Evolutionary conservation across 2,888 invertebrate genomes (phyloP).

Genomic region (Magallana nippona): DNA sequence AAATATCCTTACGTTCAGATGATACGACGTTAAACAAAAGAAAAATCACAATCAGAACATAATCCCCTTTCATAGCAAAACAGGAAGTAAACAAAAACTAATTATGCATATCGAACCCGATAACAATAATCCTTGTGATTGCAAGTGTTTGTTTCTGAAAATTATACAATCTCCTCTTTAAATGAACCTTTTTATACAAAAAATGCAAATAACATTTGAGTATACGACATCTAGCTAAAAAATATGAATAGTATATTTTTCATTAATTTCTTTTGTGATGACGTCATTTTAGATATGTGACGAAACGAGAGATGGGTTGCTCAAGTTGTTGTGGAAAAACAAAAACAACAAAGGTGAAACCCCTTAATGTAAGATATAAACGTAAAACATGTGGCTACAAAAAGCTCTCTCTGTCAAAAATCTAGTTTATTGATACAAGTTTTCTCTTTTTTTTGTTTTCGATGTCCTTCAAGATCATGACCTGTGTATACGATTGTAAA

Average conservation of each 20-base stretch:
- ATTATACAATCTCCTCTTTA: no score
- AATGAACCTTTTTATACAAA: no score
- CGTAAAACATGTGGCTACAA: not conserved
- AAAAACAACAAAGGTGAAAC: conserved; percentile 38
- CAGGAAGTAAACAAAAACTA: conserved; percentile 4
- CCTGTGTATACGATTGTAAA: no score
- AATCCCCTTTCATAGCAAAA: conserved; percentile 34
- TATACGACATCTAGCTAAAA: no score
- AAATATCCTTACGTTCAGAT: conserved; percentile 1
- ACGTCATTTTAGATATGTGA: conserved; percentile 17
- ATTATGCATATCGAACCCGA: not conserved
- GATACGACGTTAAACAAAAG: not conserved
- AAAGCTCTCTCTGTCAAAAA: no score
- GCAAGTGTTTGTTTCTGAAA: no score
- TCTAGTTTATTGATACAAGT: no score
- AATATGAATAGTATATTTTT: no score
- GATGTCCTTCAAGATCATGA: no score
- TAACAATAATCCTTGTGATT: not conserved
- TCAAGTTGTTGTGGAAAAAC: conserved; percentile 19
- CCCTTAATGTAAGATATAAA: conserved; percentile 26
- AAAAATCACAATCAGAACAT: not conserved
- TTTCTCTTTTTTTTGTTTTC: no score
- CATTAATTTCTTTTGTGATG: not conserved
- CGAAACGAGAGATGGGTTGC: not conserved
- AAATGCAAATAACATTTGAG: no score